A percentile compares a stretch with the other conserved stretches of the same genome.
Conservation (phyloP, 2,888 invertebrate genomes). For the Heliconius hortense region DNA sequence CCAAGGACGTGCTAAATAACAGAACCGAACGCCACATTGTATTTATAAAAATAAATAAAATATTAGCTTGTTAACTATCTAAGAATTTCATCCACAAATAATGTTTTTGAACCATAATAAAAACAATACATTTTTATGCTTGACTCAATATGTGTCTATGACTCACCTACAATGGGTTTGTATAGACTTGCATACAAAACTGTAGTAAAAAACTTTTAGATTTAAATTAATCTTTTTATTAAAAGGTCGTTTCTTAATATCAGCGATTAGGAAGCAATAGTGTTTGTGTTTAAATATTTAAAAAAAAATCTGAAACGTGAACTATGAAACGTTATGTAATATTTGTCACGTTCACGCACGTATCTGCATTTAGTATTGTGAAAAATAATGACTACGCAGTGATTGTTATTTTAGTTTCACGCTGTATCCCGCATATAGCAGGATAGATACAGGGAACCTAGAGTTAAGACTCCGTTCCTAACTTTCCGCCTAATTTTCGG, state of each 20-base stretch:
- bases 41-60: too few species aligned
- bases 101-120: too few species aligned
- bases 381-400: not conserved
- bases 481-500: too few species aligned
- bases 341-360: conserved; percentile 17
- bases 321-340: conserved; percentile 12
- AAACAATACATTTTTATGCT: too few species aligned
- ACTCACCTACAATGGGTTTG: not conserved
- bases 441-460: too few species aligned
- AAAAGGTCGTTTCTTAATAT: not conserved
- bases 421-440: too few species aligned
- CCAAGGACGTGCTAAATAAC: too few species aligned
- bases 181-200: not conserved
- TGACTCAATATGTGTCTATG: not conserved
- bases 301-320: conserved; percentile 4
- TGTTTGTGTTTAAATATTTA: not conserved
- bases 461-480: too few species aligned
- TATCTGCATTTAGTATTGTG: not conserved
- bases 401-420: not conserved
- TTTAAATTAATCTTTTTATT: not conserved
- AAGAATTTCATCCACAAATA: too few species aligned
- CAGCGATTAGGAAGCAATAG: not conserved
- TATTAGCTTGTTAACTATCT: too few species aligned
- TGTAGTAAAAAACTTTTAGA: too few species aligned
- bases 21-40: too few species aligned